Evolutionary conservation across 2,113 vertebrate species (phyloP).

Genomic region (Thomomys bottae): DNA sequence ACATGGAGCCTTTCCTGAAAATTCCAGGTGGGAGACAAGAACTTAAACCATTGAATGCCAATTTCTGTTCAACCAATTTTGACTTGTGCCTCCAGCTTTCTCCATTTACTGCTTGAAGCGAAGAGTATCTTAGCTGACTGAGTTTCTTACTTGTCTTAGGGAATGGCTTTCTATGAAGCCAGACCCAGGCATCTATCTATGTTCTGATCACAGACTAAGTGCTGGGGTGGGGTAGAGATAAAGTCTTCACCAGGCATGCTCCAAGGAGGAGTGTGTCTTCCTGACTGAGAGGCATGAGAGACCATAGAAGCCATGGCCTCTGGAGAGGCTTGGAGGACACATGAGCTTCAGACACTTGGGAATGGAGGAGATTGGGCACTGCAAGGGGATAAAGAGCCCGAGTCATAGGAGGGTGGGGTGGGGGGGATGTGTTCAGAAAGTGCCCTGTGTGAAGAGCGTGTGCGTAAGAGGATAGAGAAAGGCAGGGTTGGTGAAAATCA

Average conservation of each 20-base stretch:
- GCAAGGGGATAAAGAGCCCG: background rate
- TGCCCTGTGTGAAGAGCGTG: background rate
- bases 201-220: background rate
- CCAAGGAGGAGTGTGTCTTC: background rate
- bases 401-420: background rate
- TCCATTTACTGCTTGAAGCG: background rate
- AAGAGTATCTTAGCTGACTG: background rate
- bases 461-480: background rate
- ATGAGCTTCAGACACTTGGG: background rate
- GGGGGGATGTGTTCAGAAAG: background rate
- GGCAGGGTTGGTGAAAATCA: background rate
- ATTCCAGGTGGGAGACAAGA: background rate
- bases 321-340: background rate
- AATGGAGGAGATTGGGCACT: background rate
- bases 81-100: background rate
- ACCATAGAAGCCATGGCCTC: background rate
- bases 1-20: background rate
- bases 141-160: background rate
- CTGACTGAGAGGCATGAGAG: background rate
- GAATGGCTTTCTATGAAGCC: background rate
- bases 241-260: background rate
- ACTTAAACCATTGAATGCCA: background rate
- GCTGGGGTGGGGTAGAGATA: background rate
- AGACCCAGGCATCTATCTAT: background rate
- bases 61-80: background rate